Conservation (phyloP, 2,888 invertebrate species). For the Clusia tigrina region DNA sequence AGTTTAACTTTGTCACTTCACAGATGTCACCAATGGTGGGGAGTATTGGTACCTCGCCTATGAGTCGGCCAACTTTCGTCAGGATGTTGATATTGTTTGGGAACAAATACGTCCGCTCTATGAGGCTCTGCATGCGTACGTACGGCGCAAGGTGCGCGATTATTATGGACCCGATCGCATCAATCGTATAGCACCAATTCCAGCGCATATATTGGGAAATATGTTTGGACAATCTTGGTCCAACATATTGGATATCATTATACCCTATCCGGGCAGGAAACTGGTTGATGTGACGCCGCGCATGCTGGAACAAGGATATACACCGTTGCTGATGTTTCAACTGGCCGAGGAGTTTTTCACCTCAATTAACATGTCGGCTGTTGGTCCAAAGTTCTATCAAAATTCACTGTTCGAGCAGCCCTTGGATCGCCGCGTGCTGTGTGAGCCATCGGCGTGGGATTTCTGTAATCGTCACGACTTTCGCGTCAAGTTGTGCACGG, state of each 20-base stretch:
- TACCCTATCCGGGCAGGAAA: constrained; percentile 86
- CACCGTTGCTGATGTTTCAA: constrained; percentile 83
- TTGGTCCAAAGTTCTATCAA: constrained; percentile 89
- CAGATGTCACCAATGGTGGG: constrained; percentile 87
- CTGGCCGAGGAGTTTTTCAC: constrained; percentile 91
- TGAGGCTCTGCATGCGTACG: constrained; percentile 87
- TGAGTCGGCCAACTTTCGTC: constrained; percentile 77
- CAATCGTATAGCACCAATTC: constrained; percentile 81
- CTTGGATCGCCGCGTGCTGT: constrained; percentile 77
- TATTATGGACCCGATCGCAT: constrained; percentile 85
- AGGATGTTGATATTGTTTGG: constrained; percentile 85
- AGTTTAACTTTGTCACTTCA: constrained; percentile 23
- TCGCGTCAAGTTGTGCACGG: constrained; percentile 87
- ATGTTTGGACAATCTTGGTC: constrained; percentile 92
- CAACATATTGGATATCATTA: constrained; percentile 80
- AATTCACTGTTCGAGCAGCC: constrained; percentile 86
- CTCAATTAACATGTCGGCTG: constrained; percentile 84
- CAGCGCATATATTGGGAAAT: constrained; percentile 86
- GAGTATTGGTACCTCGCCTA: constrained; percentile 91
- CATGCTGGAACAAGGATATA: constrained; percentile 86
- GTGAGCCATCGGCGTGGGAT: constrained; percentile 94
- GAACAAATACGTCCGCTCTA: constrained; percentile 86
- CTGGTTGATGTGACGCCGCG: constrained; percentile 84
- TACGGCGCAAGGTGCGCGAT: constrained; percentile 82
- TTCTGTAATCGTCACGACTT: constrained; percentile 89